phyloP scores from a whole-genome alignment of 2,888 invertebrate genomes.

The Andrena bucephala region DNA sequence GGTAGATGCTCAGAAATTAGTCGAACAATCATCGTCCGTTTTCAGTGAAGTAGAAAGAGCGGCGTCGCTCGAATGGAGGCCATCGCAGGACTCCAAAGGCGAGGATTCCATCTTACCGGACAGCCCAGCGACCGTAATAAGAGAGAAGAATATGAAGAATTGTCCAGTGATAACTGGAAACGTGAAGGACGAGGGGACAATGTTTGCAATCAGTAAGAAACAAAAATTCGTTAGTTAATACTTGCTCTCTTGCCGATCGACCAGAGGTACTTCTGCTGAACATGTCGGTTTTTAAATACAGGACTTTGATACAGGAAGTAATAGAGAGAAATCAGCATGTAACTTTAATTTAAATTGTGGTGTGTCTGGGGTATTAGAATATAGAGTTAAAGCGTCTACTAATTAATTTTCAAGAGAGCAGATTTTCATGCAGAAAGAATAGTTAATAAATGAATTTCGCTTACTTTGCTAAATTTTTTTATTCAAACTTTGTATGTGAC shows the following conservation, averaged over 20 bases:
- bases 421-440: too few relatives aligned
- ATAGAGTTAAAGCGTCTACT: neutral
- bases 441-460: too few relatives aligned
- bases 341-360: too few relatives aligned
- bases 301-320: too few relatives aligned
- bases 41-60: neutral
- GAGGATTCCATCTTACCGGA: slow-evolving; percentile 28
- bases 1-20: neutral
- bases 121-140: neutral
- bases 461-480: too few relatives aligned
- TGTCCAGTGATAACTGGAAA: neutral
- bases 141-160: neutral
- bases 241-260: neutral
- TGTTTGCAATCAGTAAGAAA: neutral
- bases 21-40: neutral
- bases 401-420: neutral
- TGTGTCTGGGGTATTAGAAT: too few relatives aligned
- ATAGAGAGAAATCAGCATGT: too few relatives aligned
- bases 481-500: too few relatives aligned
- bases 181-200: slow-evolving; percentile 33
- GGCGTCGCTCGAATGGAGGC: neutral
- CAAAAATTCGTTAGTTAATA: neutral
- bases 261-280: too few relatives aligned
- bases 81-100: slow-evolving; percentile 4
- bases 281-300: too few relatives aligned